Evolutionary conservation across 2,797 vertebrate species (phyloP).

Genomic region (Anguilla marmorata): DNA sequence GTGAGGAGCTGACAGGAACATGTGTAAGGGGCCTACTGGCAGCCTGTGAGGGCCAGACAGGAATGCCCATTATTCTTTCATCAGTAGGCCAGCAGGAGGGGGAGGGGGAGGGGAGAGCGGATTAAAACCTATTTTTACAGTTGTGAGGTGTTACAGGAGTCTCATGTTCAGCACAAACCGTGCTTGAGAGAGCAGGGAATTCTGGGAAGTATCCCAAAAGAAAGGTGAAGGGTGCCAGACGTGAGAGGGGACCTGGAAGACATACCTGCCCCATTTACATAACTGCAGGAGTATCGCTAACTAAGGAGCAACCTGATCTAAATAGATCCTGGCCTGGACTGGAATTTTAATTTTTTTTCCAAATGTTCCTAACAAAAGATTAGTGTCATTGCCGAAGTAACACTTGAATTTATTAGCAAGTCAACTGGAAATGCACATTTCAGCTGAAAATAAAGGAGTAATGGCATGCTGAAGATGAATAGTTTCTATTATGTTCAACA

Average conservation of each 20-base stretch:
- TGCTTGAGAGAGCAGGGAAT: conserved; percentile 59
- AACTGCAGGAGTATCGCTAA: not conserved
- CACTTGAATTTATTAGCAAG: not conserved
- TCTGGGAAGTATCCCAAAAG: conserved; percentile 50
- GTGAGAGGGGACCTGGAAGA: conserved; percentile 32
- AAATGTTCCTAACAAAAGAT: no score
- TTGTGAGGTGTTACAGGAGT: conserved; percentile 50
- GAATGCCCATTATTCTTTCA: conserved; percentile 67
- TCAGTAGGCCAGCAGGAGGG: conserved; percentile 49
- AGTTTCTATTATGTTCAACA: not conserved
- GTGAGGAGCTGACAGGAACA: conserved; percentile 37
- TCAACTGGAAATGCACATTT: not conserved
- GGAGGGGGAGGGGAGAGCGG: conserved; percentile 51
- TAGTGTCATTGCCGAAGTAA: not conserved
- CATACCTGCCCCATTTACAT: conserved; percentile 44
- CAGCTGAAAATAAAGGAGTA: not conserved
- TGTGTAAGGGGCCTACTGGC: conserved; percentile 41
- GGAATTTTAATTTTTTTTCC: no score
- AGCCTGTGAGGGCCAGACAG: conserved; percentile 36
- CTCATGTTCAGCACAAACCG: conserved; percentile 64
- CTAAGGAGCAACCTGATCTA: not conserved
- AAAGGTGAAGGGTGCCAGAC: conserved; percentile 50
- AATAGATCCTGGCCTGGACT: not conserved
- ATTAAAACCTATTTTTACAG: conserved; percentile 67
- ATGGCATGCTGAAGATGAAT: not conserved